Conservation (phyloP, 2,113 vertebrate genomes). For the Tupaia tana region DNA sequence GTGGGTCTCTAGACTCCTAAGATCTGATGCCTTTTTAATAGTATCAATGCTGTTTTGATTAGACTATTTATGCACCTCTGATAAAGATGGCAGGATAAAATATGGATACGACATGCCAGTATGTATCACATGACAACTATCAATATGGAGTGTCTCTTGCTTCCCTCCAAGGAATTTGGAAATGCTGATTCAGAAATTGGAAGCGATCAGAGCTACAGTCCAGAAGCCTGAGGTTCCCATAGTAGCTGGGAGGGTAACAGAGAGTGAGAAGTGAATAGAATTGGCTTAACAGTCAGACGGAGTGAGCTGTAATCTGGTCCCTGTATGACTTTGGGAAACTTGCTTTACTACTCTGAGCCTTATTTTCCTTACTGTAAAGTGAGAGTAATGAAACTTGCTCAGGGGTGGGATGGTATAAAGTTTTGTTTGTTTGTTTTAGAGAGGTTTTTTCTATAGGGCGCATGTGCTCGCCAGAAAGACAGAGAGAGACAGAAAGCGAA, state of each 20-base stretch:
- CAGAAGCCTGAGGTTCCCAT: not conserved
- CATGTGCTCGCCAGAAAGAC: too few relatives aligned
- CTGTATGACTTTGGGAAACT: not conserved
- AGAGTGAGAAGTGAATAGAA: not conserved
- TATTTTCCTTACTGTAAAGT: not conserved
- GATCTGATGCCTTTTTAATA: accelerated
- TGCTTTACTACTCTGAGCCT: not conserved
- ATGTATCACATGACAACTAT: accelerated
- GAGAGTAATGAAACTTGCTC: not conserved
- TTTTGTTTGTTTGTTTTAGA: too few relatives aligned
- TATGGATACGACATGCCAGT: accelerated
- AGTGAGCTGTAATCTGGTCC: not conserved
- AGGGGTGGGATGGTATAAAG: not conserved
- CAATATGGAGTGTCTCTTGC: not conserved
- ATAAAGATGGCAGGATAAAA: not conserved
- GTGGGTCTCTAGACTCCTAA: too few relatives aligned
- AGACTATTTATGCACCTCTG: accelerated
- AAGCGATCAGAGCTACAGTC: not conserved
- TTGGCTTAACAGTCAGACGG: not conserved
- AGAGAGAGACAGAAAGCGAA: too few relatives aligned
- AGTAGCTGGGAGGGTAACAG: accelerated
- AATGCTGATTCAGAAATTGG: not conserved
- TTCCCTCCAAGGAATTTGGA: not conserved
- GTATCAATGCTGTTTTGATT: not conserved
- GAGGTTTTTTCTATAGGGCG: too few relatives aligned